Conservation (phyloP, 2,113 vertebrate genomes). For the Rhea pennata region DNA sequence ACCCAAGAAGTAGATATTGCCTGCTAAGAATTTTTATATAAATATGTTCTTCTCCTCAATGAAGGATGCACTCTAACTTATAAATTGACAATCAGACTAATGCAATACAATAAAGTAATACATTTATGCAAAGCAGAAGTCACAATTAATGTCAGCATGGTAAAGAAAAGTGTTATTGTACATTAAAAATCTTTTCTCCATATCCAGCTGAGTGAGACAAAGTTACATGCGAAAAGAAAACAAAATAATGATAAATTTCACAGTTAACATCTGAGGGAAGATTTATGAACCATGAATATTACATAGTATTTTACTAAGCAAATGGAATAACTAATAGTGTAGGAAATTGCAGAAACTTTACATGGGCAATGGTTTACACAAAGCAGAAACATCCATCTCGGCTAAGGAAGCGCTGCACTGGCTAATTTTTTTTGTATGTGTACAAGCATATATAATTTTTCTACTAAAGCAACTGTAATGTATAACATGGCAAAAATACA, state of each 20-base stretch:
- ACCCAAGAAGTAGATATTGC: neutral
- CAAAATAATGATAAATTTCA: conserved; percentile 6
- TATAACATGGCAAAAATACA: neutral
- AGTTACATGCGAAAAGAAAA: neutral
- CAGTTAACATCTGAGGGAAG: neutral
- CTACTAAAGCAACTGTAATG: neutral
- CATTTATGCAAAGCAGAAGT: conserved; percentile 11
- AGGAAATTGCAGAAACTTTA: conserved; percentile 13
- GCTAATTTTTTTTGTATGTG: neutral
- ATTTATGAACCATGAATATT: conserved; percentile 51
- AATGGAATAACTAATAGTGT: conserved; percentile 43
- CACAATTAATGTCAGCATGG: neutral
- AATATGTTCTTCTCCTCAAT: neutral
- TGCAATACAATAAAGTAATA: neutral
- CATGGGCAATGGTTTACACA: neutral
- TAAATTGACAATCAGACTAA: neutral
- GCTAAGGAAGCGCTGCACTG: neutral
- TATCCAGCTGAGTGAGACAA: neutral
- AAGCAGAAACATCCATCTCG: neutral
- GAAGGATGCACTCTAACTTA: neutral
- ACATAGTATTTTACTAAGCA: conserved; percentile 52
- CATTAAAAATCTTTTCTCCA: conserved; percentile 13
- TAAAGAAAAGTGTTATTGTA: neutral
- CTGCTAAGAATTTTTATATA: neutral
- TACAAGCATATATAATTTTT: neutral